phyloP scores from a whole-genome alignment of 2,888 invertebrate species.

The Tenthredo amoena region DNA sequence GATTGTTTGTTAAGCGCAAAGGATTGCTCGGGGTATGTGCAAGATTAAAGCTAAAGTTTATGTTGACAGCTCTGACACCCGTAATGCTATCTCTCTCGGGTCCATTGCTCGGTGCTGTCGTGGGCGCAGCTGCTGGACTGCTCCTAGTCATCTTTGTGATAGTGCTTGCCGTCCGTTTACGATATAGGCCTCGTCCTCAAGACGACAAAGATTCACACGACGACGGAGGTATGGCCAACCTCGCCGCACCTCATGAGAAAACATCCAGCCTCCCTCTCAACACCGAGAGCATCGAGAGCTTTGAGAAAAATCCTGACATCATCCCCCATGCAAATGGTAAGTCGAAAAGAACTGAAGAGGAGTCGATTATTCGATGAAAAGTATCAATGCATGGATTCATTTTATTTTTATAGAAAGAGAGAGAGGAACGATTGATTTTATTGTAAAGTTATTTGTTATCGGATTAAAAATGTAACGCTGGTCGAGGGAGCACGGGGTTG shows the following conservation, averaged over 20 bases:
- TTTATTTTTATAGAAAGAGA: background rate
- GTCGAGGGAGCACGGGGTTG: background rate
- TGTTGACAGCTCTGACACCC: constrained; percentile 71
- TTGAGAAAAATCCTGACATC: constrained; percentile 76
- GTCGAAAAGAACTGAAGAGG: constrained; percentile 46
- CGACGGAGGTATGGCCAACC: constrained; percentile 73
- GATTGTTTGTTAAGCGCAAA: constrained; percentile 46
- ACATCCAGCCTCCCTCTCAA: constrained; percentile 72
- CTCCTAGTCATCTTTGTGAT: constrained; percentile 75
- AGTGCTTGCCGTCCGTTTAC: constrained; percentile 71
- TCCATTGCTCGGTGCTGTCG: constrained; percentile 73
- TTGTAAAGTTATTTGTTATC: background rate
- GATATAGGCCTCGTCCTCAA: constrained; percentile 70
- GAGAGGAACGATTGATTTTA: background rate
- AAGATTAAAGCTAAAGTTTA: constrained; percentile 49
- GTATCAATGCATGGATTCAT: background rate
- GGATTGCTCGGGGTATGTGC: background rate
- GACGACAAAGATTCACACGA: constrained; percentile 73
- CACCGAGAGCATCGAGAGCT: constrained; percentile 74
- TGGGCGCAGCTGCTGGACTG: constrained; percentile 74
- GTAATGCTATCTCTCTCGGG: constrained; percentile 75
- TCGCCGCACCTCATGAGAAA: constrained; percentile 71
- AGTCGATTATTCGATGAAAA: background rate
- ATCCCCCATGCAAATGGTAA: constrained; percentile 75
- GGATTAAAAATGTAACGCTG: background rate